Base-by-base conservation (phyloP, 2,888 invertebrate genomes). In the Nemotelus nigrinus region DNA sequence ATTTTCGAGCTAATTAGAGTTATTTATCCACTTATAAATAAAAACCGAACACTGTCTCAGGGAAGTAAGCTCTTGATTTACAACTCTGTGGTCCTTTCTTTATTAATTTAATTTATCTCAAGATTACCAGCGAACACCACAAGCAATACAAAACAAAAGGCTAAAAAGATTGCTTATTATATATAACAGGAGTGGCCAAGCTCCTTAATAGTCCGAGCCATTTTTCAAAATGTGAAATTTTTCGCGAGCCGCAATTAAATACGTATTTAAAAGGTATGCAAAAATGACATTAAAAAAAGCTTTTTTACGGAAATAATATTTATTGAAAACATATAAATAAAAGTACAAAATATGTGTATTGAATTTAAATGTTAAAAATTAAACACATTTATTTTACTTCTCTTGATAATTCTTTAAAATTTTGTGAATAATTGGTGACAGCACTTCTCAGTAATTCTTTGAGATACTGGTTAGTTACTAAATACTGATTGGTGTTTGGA, bases 261-360 rank as follows among this genome's bases (percentile, higher is more conserved):
- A 50, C 6, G 70, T 47, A 70, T 70, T 50, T 53, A 53, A 70
- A 53, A 70, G 70, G 70, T 70, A 70, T 70, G 1, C 7, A 70
- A 70, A 70, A 41, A 65, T 25, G 44, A 41, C 1, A 41, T 65
- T n/a, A 70, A 70, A 48, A 53, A 60, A 60, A 25, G 7, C 53
- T 70, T 70, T 70, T 39, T 70, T 70, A 53, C 53, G 53, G 41
- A 53, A 70, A 70, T 70, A 53, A 70, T n/a, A 70, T 70, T 70
- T 70, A 70, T 70, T 70, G 70, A 53, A 48, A 70, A 53, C 68
- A 68, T 68, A 70, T 70, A 53, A 70, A 53, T 70, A 70, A 70
- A 67, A 67, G 67, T 67, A 67, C 25, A 67, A 45, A 67, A 67
- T 67, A 67, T 67, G 67, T 67, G 43, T 2, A 67, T 67, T 67